Percentiles rank a stretch among this genome's conserved stretches.
Evolutionary conservation across 2,113 vertebrate genomes (phyloP).

Genomic region (Pipra filicauda): DNA sequence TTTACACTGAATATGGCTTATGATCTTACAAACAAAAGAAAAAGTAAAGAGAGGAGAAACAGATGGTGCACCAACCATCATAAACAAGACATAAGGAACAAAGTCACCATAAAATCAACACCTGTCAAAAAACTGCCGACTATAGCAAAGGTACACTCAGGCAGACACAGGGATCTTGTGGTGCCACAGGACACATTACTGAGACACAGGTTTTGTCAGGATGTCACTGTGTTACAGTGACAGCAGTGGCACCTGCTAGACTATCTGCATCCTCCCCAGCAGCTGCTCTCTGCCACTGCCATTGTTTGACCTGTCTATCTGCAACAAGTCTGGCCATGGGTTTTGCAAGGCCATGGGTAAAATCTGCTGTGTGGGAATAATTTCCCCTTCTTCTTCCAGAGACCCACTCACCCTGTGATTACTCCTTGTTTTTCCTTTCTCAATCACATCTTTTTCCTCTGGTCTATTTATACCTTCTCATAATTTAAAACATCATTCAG

Average conservation of each 20-base stretch:
- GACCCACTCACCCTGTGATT: not conserved
- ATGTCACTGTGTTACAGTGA: not conserved
- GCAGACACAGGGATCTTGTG: not conserved
- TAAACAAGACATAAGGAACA: constrained; percentile 49
- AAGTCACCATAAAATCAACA: constrained; percentile 35
- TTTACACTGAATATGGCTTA: not conserved
- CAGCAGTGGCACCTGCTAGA: not conserved
- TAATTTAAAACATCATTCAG: not conserved
- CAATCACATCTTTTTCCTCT: not conserved
- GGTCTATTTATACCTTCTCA: not conserved
- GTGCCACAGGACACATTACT: not conserved
- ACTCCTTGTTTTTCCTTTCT: not conserved
- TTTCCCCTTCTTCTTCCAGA: not conserved
- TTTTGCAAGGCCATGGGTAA: not conserved
- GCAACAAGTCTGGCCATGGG: not conserved
- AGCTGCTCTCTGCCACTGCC: not conserved
- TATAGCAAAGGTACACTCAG: not conserved
- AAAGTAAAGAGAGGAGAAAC: constrained; percentile 22
- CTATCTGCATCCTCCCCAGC: not conserved
- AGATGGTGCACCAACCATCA: constrained; percentile 48
- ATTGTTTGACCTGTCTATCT: not conserved
- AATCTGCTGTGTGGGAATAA: not conserved
- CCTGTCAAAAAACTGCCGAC: constrained; percentile 6
- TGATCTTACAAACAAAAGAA: not conserved
- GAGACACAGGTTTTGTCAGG: not conserved